These are phyloP conservation scores for Steatocranus sp. DNA, from an alignment of 2,797 vertebrate genomes.

Conservation along the genomic window DNA sequence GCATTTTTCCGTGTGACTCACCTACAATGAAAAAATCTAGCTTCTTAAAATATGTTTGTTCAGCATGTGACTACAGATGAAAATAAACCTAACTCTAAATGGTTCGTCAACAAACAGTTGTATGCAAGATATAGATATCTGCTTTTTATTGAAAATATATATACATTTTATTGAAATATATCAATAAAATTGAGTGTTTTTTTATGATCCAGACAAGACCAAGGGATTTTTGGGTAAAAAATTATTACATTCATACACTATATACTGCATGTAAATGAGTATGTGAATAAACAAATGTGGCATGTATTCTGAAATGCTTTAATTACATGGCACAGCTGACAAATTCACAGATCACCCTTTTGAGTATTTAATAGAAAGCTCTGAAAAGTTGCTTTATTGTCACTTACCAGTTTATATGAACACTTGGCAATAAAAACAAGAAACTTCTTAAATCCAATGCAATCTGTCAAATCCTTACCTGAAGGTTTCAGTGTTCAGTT, in stretches of 20 bases:
- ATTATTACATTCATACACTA: neutral
- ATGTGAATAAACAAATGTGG: neutral
- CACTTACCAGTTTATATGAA: neutral
- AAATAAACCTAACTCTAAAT: neutral
- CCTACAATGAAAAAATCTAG: neutral
- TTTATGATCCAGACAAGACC: neutral
- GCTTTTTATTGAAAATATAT: neutral
- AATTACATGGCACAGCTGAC: neutral
- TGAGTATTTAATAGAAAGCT: neutral
- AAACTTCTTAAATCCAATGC: neutral
- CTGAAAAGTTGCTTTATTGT: neutral
- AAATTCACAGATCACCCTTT: accelerated
- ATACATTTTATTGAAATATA: neutral
- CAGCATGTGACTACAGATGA: accelerated
- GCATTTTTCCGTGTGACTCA: accelerated
- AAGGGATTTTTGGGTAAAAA: accelerated
- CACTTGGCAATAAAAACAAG: neutral
- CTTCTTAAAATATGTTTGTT: neutral
- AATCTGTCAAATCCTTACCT: neutral
- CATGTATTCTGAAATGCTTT: neutral
- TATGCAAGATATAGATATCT: neutral
- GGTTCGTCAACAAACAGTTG: neutral
- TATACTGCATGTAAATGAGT: neutral
- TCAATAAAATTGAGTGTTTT: accelerated
- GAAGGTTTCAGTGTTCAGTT: neutral